These are phyloP conservation scores for Caranx melampygus DNA, from an alignment of 2,113 vertebrate species.

Conservation along the genomic window DNA sequence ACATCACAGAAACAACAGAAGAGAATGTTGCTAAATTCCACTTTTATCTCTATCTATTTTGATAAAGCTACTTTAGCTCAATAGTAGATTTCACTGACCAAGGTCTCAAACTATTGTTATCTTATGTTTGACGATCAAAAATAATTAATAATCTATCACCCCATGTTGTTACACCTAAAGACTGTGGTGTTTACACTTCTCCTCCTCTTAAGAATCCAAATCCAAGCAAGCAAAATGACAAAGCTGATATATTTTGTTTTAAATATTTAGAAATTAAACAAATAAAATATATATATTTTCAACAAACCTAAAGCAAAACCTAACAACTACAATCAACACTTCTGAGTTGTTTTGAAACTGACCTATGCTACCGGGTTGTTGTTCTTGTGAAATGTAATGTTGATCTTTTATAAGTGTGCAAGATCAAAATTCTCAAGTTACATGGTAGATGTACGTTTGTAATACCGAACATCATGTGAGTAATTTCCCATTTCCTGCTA, in stretches of 20 bases:
- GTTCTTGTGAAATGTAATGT: not conserved
- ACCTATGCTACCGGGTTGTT: not conserved
- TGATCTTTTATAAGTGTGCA: constrained; percentile 2
- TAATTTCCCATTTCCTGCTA: constrained; percentile 56
- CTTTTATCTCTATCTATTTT: not conserved
- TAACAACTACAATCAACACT: not conserved
- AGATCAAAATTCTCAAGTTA: constrained; percentile 42
- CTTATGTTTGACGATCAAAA: not conserved
- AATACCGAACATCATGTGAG: constrained; percentile 9
- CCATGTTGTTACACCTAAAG: not conserved
- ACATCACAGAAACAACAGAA: not conserved
- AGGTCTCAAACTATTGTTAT: not conserved
- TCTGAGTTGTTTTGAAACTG: not conserved
- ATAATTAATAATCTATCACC: too few relatives aligned
- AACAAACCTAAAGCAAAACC: not conserved
- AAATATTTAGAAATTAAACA: not conserved
- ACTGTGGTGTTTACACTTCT: not conserved
- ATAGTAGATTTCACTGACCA: not conserved
- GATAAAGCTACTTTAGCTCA: not conserved
- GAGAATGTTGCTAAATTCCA: not conserved
- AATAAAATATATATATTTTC: not conserved
- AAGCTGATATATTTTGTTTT: not conserved
- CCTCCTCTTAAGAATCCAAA: not conserved
- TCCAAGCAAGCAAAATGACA: not conserved
- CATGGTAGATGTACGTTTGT: constrained; percentile 17